Evolutionary conservation across 2,888 invertebrate genomes (phyloP).

Genomic region (Euclidia mi): DNA sequence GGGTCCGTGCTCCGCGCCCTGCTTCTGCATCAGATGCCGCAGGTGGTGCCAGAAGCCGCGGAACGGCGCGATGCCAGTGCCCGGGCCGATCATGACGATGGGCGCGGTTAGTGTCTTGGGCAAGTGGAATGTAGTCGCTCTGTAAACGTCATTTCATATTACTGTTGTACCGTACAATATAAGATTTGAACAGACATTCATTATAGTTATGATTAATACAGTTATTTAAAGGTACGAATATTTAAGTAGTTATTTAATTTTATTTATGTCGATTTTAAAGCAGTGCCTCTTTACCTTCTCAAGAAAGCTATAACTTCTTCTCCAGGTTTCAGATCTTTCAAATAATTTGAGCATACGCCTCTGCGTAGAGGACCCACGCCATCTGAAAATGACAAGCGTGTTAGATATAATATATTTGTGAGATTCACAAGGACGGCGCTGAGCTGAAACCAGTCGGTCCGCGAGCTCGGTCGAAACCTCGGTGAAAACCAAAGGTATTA

Average conservation of each 20-base stretch:
- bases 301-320: constrained; percentile 94
- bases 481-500: too few relatives aligned
- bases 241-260: too few relatives aligned
- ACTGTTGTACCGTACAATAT: too few relatives aligned
- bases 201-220: too few relatives aligned
- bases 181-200: too few relatives aligned
- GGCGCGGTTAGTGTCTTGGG: constrained; percentile 94
- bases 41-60: constrained; percentile 98
- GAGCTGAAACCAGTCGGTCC: too few relatives aligned
- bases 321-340: constrained; percentile 92
- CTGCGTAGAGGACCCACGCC: constrained; percentile 95
- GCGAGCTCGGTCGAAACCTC: too few relatives aligned
- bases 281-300: constrained; percentile 91
- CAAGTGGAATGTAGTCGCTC: constrained; percentile 96
- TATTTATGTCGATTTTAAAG: too few relatives aligned
- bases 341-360: constrained; percentile 98
- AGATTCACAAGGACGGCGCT: too few relatives aligned
- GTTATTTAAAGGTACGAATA: too few relatives aligned
- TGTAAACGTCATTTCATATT: too few relatives aligned
- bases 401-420: too few relatives aligned
- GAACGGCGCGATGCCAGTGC: constrained; percentile 98
- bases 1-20: constrained; percentile 69
- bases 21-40: constrained; percentile 65
- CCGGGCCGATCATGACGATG: constrained; percentile 96
- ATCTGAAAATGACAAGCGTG: constrained; percentile 88